Percentiles rank a stretch among this genome's conserved stretches.
Evolutionary conservation across 2,888 invertebrate genomes (phyloP).

Genomic region (Trissolcus japonicus): DNA sequence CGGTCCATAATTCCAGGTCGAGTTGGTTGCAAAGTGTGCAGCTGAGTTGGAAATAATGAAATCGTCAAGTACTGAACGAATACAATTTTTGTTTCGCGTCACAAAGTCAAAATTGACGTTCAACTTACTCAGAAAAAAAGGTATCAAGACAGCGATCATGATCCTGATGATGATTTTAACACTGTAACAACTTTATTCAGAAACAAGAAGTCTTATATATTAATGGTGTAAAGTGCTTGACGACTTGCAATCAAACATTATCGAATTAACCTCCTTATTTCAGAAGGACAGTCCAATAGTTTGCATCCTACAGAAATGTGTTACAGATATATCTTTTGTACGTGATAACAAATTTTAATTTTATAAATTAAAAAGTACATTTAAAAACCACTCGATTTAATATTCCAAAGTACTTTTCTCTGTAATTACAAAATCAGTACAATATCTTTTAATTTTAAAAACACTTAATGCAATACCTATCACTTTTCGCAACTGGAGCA

Average conservation of each 20-base stretch:
- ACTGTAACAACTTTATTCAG: constrained; percentile 40
- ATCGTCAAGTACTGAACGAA: background rate
- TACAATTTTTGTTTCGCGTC: too few species aligned
- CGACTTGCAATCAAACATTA: constrained; percentile 48
- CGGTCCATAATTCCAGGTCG: constrained; percentile 38
- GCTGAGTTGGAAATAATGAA: constrained; percentile 13
- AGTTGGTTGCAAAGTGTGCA: constrained; percentile 37
- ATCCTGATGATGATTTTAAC: constrained; percentile 30
- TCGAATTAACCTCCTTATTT: constrained; percentile 52
- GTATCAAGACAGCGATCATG: constrained; percentile 48
- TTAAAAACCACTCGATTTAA: background rate
- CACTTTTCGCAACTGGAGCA: too few species aligned
- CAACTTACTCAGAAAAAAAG: constrained; percentile 33
- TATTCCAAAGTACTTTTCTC: background rate
- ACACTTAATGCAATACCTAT: too few species aligned
- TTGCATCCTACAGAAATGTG: constrained; percentile 41
- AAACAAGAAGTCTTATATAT: constrained; percentile 48
- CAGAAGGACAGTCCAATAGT: constrained; percentile 51
- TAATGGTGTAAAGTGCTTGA: constrained; percentile 42
- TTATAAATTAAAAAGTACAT: background rate
- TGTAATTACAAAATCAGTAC: background rate
- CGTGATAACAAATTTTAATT: background rate
- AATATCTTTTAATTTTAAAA: too few species aligned
- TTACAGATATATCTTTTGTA: constrained; percentile 25
- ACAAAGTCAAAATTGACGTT: background rate